Percentiles rank a stretch among this genome's conserved stretches.
Evolutionary conservation across 2,797 vertebrate genomes (phyloP).

Genomic region (Eleutherodactylus coqui): DNA sequence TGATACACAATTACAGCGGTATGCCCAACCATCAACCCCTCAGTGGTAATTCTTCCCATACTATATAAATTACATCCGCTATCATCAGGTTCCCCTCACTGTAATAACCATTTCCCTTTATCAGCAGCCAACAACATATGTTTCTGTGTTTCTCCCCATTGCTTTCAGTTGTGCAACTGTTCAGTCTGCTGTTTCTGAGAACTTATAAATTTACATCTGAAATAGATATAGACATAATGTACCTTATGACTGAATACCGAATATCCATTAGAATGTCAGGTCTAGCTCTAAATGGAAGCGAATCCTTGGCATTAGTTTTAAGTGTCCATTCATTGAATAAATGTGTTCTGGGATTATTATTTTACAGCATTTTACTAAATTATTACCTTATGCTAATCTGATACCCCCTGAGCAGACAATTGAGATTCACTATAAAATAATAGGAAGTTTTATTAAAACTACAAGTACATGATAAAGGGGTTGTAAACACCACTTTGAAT

Average conservation of each 20-base stretch:
- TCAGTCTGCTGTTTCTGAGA: background rate
- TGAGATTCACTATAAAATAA: too few species aligned
- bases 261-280: background rate
- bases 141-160: background rate
- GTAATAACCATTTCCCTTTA: background rate
- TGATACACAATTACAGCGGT: background rate
- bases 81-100: background rate
- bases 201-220: background rate
- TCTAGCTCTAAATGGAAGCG: background rate
- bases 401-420: too few species aligned
- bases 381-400: too few species aligned
- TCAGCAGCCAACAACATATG: conserved; percentile 10
- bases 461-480: too few species aligned
- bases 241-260: background rate
- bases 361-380: too few species aligned
- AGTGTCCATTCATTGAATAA: background rate
- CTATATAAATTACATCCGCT: background rate
- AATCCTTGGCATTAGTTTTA: background rate
- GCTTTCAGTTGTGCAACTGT: background rate
- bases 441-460: too few species aligned
- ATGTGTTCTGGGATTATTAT: background rate
- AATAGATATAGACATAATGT: background rate
- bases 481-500: too few species aligned
- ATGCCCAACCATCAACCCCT: background rate
- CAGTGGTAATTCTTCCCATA: background rate